These are phyloP conservation scores for Drosophila mauritiana DNA, from an alignment of 1,140 invertebrate genomes.

Conservation along the genomic window DNA sequence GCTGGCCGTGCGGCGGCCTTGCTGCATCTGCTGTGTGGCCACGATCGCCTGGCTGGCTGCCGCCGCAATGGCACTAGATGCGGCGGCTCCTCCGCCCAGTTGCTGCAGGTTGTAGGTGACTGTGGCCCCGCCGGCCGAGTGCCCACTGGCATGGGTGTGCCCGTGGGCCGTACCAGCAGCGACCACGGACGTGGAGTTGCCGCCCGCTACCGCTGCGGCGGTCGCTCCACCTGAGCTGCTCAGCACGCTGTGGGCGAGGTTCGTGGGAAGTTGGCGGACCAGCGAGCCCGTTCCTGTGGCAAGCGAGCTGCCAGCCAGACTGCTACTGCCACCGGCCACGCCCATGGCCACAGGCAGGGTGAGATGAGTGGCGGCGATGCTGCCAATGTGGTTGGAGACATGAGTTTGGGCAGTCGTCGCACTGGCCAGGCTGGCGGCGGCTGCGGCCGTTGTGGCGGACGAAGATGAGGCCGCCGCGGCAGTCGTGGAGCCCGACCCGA, in stretches of 20 bases:
- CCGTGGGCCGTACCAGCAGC: conserved; percentile 20
- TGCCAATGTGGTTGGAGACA: conserved; percentile 18
- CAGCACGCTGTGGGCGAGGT: conserved; percentile 42
- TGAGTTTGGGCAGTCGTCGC: conserved; percentile 10
- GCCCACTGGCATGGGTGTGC: conserved; percentile 17
- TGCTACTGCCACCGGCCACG: conserved; percentile 7
- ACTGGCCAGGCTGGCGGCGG: conserved; percentile 7
- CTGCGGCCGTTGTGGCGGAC: neutral
- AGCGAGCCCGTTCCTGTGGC: conserved; percentile 20
- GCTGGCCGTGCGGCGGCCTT: conserved; percentile 96
- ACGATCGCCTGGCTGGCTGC: conserved; percentile 98
- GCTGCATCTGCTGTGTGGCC: conserved; percentile 98
- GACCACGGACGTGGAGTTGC: conserved; percentile 22
- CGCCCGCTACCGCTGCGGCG: conserved; percentile 27
- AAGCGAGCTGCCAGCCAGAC: conserved; percentile 12
- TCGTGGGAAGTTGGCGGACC: conserved; percentile 57
- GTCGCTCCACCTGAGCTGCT: conserved; percentile 15
- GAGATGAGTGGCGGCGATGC: conserved; percentile 38
- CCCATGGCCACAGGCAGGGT: conserved; percentile 37
- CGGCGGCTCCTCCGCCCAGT: conserved; percentile 85
- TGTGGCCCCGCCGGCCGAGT: conserved; percentile 23
- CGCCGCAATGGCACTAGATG: conserved; percentile 94
- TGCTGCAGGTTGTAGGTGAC: conserved; percentile 86
- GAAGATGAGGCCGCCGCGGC: neutral
- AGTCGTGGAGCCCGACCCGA: conserved; percentile 43